A percentile compares a stretch with the other conserved stretches of the same genome.
phyloP scores from a whole-genome alignment of 2,113 vertebrate species.

The Malurus alboscapulatus region DNA sequence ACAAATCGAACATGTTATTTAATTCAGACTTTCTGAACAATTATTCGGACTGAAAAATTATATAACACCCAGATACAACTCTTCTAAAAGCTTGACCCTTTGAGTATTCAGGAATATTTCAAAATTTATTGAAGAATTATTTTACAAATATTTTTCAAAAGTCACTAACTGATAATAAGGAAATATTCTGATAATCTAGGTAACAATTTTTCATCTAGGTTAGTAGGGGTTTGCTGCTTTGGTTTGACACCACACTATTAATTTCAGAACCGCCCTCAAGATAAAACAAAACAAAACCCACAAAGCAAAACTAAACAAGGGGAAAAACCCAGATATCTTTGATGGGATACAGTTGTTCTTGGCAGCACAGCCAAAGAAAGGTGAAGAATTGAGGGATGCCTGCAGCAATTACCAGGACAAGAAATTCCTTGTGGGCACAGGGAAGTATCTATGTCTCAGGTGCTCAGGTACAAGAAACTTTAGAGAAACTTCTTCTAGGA shows the following conservation, averaged over 20 bases:
- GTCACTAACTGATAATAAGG: not conserved
- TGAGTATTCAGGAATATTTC: not conserved
- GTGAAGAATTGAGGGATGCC: not conserved
- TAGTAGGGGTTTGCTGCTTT: not conserved
- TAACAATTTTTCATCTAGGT: not conserved
- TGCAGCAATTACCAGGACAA: not conserved
- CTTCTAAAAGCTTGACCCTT: not conserved
- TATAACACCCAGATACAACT: not conserved
- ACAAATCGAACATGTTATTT: not conserved
- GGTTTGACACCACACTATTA: not conserved
- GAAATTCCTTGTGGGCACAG: not conserved
- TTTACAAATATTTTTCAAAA: not conserved
- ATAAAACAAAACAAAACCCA: not conserved
- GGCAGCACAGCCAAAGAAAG: not conserved
- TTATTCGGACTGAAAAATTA: not conserved
- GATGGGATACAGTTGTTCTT: rapidly evolving
- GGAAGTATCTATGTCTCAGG: not conserved
- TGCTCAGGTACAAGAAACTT: not conserved
- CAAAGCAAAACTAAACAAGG: not conserved
- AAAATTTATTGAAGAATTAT: not conserved
- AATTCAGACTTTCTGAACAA: not conserved
- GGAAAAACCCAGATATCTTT: not conserved
- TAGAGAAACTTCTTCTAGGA: not conserved
- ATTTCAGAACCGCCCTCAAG: not conserved
- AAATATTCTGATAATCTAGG: not conserved